Evolutionary conservation across 2,113 vertebrate genomes (phyloP).

Genomic region (Actenoides hombroni): DNA sequence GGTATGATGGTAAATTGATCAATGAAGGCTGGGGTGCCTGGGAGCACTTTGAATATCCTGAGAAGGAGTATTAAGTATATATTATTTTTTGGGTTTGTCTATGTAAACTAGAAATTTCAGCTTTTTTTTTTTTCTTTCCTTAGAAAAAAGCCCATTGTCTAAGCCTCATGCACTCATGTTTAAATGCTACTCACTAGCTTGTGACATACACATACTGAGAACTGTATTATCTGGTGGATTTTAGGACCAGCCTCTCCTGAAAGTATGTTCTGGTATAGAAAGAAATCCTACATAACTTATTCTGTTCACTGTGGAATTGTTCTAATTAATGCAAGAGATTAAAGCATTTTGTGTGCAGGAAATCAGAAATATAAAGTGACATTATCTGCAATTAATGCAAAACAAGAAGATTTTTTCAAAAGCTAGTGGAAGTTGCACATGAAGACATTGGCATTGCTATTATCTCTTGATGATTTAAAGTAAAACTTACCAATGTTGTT

Average conservation of each 20-base stretch:
- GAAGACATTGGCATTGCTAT: background rate
- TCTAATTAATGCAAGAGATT: slow-evolving; percentile 2
- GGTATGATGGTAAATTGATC: background rate
- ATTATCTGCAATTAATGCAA: background rate
- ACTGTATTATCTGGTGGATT: background rate
- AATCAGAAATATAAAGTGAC: background rate
- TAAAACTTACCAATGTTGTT: background rate
- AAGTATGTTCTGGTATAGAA: background rate
- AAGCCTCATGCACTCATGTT: background rate
- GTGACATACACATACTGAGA: background rate
- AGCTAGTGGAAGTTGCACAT: background rate
- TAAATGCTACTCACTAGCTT: background rate
- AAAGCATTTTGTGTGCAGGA: background rate
- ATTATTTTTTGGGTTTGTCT: background rate
- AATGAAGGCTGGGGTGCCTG: background rate
- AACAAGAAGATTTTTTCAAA: background rate
- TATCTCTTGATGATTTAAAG: background rate
- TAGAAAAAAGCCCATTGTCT: too few relatives aligned
- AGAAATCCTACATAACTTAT: background rate
- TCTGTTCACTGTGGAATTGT: background rate
- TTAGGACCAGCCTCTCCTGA: background rate
- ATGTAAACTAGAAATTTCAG: background rate
- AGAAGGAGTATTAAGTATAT: background rate
- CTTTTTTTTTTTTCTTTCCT: too few relatives aligned
- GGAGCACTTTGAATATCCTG: background rate